These are phyloP conservation scores for Dallia pectoralis DNA, from an alignment of 2,797 vertebrate species.

Conservation along the genomic window DNA sequence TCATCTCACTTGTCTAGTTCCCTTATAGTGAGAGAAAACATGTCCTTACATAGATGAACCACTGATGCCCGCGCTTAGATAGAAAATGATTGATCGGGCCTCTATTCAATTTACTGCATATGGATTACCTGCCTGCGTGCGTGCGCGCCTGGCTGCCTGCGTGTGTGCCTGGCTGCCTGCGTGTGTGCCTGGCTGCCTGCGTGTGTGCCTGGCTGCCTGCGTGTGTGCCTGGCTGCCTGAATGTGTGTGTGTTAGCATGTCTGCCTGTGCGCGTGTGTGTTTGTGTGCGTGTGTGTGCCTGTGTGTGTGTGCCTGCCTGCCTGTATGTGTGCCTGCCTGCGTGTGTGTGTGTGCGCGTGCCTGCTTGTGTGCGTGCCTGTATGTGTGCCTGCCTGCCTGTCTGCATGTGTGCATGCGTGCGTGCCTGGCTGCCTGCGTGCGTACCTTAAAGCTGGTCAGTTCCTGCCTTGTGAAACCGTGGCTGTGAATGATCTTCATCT, in stretches of 20 bases:
- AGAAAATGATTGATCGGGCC: background rate
- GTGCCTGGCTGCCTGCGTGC: conserved; percentile 1
- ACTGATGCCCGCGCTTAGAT: background rate
- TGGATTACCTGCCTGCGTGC: background rate
- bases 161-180: background rate
- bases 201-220: background rate
- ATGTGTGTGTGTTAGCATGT: background rate
- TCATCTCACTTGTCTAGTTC: background rate
- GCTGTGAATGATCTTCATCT: conserved; percentile 84
- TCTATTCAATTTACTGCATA: background rate
- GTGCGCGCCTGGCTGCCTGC: background rate
- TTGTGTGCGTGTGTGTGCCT: background rate
- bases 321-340: background rate
- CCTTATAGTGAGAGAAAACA: background rate
- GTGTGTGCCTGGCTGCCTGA: too few relatives aligned
- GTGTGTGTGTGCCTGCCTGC: background rate
- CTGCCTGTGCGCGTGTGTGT: background rate
- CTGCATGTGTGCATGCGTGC: background rate
- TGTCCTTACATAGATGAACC: background rate
- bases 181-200: background rate
- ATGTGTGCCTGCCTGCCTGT: background rate
- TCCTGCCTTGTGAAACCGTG: conserved; percentile 77
- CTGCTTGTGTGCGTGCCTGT: background rate
- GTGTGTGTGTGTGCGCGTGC: background rate
- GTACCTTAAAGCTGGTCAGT: conserved; percentile 77